phyloP scores from a whole-genome alignment of 1,140 invertebrate species.

The Megathymus violae region DNA sequence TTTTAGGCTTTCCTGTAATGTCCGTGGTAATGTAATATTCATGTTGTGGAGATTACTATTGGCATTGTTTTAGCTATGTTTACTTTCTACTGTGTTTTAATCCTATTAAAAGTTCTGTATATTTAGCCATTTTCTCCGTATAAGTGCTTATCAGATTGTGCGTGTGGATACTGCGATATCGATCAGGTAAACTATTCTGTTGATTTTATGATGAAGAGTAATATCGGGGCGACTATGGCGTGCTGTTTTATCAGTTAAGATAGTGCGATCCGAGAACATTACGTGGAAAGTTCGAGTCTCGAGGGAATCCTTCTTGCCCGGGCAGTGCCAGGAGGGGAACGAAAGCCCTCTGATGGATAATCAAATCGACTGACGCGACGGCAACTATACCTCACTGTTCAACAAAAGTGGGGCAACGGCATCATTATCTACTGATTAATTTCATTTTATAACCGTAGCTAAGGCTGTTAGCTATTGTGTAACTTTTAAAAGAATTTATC shows the following conservation, averaged over 20 bases:
- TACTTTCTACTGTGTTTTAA: slow-evolving; percentile 25
- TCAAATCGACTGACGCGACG: no score
- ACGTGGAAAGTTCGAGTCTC: no score
- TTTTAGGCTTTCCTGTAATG: slow-evolving; percentile 32
- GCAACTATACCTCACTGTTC: no score
- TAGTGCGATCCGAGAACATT: slow-evolving; percentile 11
- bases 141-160: slow-evolving; percentile 16
- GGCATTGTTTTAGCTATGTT: slow-evolving; percentile 27
- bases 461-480: no score
- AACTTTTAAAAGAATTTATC: no score
- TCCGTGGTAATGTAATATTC: slow-evolving; percentile 35
- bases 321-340: no score
- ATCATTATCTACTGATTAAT: no score
- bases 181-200: slow-evolving; percentile 5
- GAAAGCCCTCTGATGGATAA: no score
- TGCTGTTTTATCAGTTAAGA: slow-evolving; percentile 36
- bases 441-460: no score
- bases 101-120: slow-evolving; percentile 31
- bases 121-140: slow-evolving; percentile 31
- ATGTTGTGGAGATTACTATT: slow-evolving; percentile 39
- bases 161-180: slow-evolving; percentile 26
- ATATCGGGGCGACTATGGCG: slow-evolving; percentile 32
- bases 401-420: no score
- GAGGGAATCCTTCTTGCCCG: no score
- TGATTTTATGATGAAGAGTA: slow-evolving; percentile 19